Base-by-base conservation (phyloP, 2,113 vertebrate species). In the Prionailurus viverrinus region DNA sequence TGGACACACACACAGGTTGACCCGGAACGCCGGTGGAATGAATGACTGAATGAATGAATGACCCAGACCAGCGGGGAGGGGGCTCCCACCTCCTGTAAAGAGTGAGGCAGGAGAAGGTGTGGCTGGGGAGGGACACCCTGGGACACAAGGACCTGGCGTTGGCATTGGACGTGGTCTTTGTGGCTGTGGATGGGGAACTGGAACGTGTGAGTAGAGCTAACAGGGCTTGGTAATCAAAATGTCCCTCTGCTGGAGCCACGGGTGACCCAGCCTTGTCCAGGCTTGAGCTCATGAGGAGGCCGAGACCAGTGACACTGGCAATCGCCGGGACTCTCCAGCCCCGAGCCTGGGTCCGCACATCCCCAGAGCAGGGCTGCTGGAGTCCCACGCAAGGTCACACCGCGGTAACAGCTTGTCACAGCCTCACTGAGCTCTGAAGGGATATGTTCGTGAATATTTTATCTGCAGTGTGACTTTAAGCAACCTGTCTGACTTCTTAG, bases 251-350 rank as follows among this genome's bases (percentile, higher is more conserved):
- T 16, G 33, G 27, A 8, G 27, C 33, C 15, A 3, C 25, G 3
- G 3, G 12, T 1, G 18, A 3, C 92, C 63, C 1, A 2, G 53
- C 58, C 11, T 5, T 0, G 8, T n/a, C 39, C 55, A 1, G 36
- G 25, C 76, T 61, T 36, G 29, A 27, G 55, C 3, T 25, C 41
- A 18, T 0, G 27, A 36, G 71, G 12, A 65, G 3, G 27, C 41
- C 11, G 29, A 13, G 16, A 14, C 25, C 73, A 4, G 39, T 8
- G 41, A 31, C 19, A 3, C 58, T 19, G 58, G 74, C 74, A 5
- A 41, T 25, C 7, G 36, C 69, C 74, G 2, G 41, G 25, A 5
- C 21, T 2, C 14, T 9, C 19, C 4, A 8, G 21, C 3, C 39
- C 68, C 3, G 9, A 39, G 89, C 11, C 69, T 4, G 33, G 63